Evolutionary conservation across 2,113 vertebrate genomes (phyloP).

Genomic region (Rhizomys pruinosus): DNA sequence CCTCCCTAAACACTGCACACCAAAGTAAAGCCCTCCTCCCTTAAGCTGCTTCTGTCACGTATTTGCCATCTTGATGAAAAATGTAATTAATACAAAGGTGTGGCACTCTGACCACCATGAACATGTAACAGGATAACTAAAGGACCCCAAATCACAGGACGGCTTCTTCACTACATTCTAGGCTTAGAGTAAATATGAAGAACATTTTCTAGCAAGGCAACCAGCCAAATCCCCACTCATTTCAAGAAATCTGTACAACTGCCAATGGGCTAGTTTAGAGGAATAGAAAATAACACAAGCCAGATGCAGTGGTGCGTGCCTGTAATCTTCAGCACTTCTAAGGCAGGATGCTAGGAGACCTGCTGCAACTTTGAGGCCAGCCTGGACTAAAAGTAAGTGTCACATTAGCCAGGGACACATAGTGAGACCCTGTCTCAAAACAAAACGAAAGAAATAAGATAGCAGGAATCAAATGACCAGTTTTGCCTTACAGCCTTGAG

Average conservation of each 20-base stretch:
- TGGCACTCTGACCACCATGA: not conserved
- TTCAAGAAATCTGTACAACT: not conserved
- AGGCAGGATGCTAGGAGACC: not conserved
- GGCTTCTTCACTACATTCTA: not conserved
- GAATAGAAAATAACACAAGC: not conserved
- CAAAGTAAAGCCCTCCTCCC: not conserved
- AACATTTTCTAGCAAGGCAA: not conserved
- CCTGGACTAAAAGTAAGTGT: not conserved
- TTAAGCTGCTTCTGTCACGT: not conserved
- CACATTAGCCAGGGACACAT: too few relatives aligned
- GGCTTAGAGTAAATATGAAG: not conserved
- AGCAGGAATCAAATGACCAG: conserved; percentile 4
- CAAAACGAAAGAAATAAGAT: not conserved
- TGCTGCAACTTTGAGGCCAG: not conserved
- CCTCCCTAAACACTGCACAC: not conserved
- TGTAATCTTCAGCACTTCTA: not conserved
- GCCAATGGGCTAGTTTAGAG: not conserved
- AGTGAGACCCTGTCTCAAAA: not conserved
- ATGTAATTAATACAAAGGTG: not conserved
- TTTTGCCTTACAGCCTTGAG: not conserved
- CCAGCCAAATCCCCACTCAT: not conserved
- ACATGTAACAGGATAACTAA: not conserved
- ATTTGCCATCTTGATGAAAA: not conserved
- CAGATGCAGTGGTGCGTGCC: not conserved
- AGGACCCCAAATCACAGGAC: not conserved